These are phyloP conservation scores for Etheostoma spectabile DNA, from an alignment of 2,113 vertebrate species.

Conservation along the genomic window DNA sequence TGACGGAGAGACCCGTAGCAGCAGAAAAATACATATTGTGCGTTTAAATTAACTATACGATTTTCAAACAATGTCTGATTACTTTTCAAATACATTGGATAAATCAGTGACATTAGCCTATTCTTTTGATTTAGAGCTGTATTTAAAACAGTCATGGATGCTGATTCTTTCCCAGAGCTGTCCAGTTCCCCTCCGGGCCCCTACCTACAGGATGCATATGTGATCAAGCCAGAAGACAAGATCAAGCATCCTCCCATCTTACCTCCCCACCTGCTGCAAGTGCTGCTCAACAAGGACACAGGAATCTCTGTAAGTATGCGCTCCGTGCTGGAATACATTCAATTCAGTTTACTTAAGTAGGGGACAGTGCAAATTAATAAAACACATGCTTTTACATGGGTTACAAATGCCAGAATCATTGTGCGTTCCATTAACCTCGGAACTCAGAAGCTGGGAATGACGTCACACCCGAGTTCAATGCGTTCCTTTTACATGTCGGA, in stretches of 20 bases:
- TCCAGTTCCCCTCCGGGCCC: slow-evolving; percentile 97
- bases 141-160: background rate
- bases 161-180: slow-evolving; percentile 82
- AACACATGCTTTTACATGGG: no score
- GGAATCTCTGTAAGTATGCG: slow-evolving; percentile 92
- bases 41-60: background rate
- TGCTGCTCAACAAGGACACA: slow-evolving; percentile 98
- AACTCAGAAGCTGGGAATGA: no score
- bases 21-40: no score
- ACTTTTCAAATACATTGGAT: background rate
- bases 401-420: no score
- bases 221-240: slow-evolving; percentile 90
- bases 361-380: no score
- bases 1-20: no score
- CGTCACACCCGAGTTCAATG: no score
- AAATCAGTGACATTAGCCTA: background rate
- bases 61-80: background rate
- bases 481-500: no score
- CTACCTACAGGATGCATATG: slow-evolving; percentile 93
- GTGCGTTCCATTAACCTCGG: no score
- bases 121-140: background rate
- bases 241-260: slow-evolving; percentile 93
- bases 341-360: no score
- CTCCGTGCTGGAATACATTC: background rate
- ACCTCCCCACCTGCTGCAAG: slow-evolving; percentile 96